These are phyloP conservation scores for Prosapia bicincta DNA, from an alignment of 2,888 invertebrate species.

Conservation along the genomic window DNA sequence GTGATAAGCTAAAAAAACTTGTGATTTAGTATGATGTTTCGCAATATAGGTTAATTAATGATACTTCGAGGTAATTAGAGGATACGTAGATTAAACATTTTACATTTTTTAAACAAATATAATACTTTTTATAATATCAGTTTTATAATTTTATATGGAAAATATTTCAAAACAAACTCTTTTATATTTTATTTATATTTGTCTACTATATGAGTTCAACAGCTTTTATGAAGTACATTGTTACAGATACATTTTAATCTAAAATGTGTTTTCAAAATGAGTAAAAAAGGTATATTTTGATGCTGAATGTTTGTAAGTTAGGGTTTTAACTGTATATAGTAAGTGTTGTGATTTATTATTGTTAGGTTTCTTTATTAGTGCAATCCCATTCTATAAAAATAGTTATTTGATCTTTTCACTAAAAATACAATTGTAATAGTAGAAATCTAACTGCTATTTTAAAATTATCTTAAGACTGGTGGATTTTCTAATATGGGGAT, in stretches of 20 bases:
- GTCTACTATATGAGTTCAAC: no score
- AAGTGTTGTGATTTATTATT: not conserved
- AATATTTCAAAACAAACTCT: no score
- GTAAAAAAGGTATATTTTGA: not conserved
- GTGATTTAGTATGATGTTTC: not conserved
- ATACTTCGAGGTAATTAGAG: not conserved
- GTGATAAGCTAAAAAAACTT: not conserved
- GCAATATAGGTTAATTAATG: not conserved
- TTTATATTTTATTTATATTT: no score
- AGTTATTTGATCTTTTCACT: no score
- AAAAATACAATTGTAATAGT: no score
- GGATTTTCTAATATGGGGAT: no score
- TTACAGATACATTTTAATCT: not conserved
- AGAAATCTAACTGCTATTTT: no score
- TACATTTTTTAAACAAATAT: not conserved
- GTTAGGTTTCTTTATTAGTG: not conserved
- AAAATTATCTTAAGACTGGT: no score
- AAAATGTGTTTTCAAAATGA: not conserved
- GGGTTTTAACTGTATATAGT: not conserved
- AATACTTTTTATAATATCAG: not conserved
- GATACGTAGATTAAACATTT: not conserved
- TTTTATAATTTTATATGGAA: not conserved
- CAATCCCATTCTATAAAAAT: no score
- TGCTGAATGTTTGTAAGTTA: not conserved
- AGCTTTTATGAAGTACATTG: no score